Evolutionary conservation across 2,888 invertebrate species (phyloP).

Genomic region (Agonopterix alstromeriana): DNA sequence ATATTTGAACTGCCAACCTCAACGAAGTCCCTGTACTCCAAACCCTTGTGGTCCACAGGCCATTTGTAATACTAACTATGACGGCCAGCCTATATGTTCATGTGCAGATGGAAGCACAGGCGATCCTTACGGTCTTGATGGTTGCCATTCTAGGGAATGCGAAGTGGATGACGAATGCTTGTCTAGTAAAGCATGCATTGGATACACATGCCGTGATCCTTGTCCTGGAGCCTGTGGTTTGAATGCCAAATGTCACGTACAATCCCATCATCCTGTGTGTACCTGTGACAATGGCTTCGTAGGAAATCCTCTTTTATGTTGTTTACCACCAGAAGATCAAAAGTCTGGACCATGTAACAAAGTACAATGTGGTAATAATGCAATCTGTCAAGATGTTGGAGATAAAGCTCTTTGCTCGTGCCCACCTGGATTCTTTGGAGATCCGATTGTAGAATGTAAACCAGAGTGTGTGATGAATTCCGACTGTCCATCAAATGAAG

Average conservation of each 20-base stretch:
- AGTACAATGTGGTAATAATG: constrained; percentile 87
- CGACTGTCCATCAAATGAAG: constrained; percentile 84
- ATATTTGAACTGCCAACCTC: constrained; percentile 83
- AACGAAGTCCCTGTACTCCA: constrained; percentile 84
- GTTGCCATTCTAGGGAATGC: constrained; percentile 89
- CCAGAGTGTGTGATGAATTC: constrained; percentile 90
- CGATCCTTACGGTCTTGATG: constrained; percentile 82
- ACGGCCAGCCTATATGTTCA: constrained; percentile 83
- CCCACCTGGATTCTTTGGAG: constrained; percentile 84
- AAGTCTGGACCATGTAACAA: constrained; percentile 81
- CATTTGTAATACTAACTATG: constrained; percentile 80
- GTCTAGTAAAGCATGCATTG: constrained; percentile 84
- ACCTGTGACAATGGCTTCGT: constrained; percentile 82
- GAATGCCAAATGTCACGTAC: constrained; percentile 83
- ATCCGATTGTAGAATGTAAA: constrained; percentile 85
- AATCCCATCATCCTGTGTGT: constrained; percentile 88
- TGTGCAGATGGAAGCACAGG: constrained; percentile 87
- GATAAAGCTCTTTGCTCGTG: constrained; percentile 87
- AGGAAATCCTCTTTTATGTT: constrained; percentile 87
- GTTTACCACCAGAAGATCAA: constrained; percentile 77
- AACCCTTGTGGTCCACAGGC: constrained; percentile 90
- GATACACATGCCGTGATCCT: constrained; percentile 87
- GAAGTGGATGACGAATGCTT: constrained; percentile 87
- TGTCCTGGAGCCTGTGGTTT: constrained; percentile 89
- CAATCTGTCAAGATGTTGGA: constrained; percentile 83